Evolutionary conservation across 2,113 vertebrate species (phyloP), one percentile per base, ranked within the genome.

Genomic region (Bufo gargarizans): DNA sequence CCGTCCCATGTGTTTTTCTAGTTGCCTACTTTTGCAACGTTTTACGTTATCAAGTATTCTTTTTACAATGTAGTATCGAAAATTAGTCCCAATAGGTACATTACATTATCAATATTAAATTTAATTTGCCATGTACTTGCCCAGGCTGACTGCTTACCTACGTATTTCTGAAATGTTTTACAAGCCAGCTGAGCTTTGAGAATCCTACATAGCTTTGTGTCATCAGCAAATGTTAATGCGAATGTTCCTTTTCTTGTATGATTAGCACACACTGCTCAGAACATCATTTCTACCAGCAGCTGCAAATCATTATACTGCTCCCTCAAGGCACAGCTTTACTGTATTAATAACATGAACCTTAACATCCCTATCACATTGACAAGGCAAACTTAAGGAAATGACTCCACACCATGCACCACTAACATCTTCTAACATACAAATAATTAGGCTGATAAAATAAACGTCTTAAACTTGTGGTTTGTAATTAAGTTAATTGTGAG

Each of bases 241-340:
- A 82, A 82, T 82, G 58, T 82, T 72, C 53, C n/a, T 56, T 50
- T 72, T 53, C 65, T 53, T 33, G 65, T 84, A 72, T 11, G 53
- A 84, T 84, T 33, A 84, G 49, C 55, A 19, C 63, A 84, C 50
- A 84, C 56, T 82, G 59, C 17, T 58, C 59, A 49, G 59, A 63
- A 45, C 58, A 12, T 67, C 49, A 72, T 84, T 84, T 84, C 65
- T 67, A 69, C 14, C 65, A 55, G 67, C 82, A 84, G 82, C 82
- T 84, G 82, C 65, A 55, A 53, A 55, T 84, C 82, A 72, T 84
- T 84, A 84, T 72, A 71, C 17, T 53, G 12, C 50, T 84, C 82
- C 67, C 82, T 43, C 0, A 72, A 72, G 82, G 50, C 65, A 55
- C 20, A 84, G 11, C 67, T 71, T 84, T 84, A 33, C 33, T 33